Base-by-base conservation (phyloP, 2,888 invertebrate species). In the Scaptomyza parva region DNA sequence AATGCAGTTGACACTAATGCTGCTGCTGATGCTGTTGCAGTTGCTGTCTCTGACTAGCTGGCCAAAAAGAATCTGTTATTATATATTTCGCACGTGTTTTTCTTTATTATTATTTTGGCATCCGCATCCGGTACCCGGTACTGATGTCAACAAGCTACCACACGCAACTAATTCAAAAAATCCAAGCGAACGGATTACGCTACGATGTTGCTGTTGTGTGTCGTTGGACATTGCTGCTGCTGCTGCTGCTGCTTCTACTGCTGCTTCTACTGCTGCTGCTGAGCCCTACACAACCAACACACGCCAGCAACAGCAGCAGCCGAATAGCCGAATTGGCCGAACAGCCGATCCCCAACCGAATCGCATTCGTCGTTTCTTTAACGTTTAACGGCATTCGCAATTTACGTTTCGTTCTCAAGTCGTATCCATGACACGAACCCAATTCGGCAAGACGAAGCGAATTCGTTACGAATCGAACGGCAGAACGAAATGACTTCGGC, bases 111-210 rank as follows among this genome's bases (percentile, higher is more conserved):
- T n/a, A n/a, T 48, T 22, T 48, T 67, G 76, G 75, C 76, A 81
- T 88, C 86, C 89, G 89, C 78, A 89, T 83, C 89, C 89, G 89
- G 83, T 76, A 85, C 89, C 89, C 90, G 89, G 76, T 82, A 77
- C 82, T 82, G 82, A 76, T 88, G 86, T 86, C 89, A 89, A 89
- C 88, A 88, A 88, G 78, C 88, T 89, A 85, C 89, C 86, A 80
- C 86, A 89, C 86, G 88, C 86, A 89, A 90, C 89, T 90, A 89
- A 90, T 86, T 86, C 81, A 88, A 88, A 76, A 84, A 75, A 85
- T 88, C 80, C 86, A 86, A 48, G 78, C 80, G 82, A 86, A 89
- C 86, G 88, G 89, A 90, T 89, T 89, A 89, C 83, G 88, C 81
- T 69, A 54, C 59, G 70, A 64, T 55, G 55, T 51, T 47, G 61